Conservation (phyloP, 2,888 invertebrate species). For the Autographa pulchrina region DNA sequence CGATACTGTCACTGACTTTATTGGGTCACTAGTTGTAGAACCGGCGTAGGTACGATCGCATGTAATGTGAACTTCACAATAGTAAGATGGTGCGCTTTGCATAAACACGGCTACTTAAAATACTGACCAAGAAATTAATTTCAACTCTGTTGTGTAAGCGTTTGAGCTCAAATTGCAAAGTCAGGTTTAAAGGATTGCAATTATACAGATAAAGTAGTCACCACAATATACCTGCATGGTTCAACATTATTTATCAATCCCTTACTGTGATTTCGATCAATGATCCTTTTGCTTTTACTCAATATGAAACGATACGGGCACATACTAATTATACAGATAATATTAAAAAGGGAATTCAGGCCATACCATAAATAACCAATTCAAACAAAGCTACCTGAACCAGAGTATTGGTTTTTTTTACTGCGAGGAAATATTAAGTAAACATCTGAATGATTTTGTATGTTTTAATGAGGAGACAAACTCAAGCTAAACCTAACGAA, state of each 20-base stretch:
- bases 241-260: constrained; percentile 62
- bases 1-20: constrained; percentile 70
- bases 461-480: neutral
- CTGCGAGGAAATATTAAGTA: no score
- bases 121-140: constrained; percentile 15
- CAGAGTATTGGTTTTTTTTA: no score
- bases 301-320: constrained; percentile 51
- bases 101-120: constrained; percentile 28
- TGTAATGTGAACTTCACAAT: constrained; percentile 75
- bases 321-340: neutral
- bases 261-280: constrained; percentile 60
- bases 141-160: constrained; percentile 6
- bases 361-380: neutral
- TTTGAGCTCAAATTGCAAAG: constrained; percentile 32
- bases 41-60: constrained; percentile 62
- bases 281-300: constrained; percentile 39
- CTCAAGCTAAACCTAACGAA: constrained; percentile 13
- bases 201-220: constrained; percentile 51
- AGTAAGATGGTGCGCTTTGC: constrained; percentile 50
- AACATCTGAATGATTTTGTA: no score
- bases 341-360: neutral
- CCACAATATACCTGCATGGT: constrained; percentile 69
- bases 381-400: neutral
- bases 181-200: constrained; percentile 21
- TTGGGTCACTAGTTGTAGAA: constrained; percentile 75